Percentiles rank a stretch among this genome's conserved stretches.
Evolutionary conservation across 2,888 invertebrate genomes (phyloP).

Genomic region (Cybosia mesomella): DNA sequence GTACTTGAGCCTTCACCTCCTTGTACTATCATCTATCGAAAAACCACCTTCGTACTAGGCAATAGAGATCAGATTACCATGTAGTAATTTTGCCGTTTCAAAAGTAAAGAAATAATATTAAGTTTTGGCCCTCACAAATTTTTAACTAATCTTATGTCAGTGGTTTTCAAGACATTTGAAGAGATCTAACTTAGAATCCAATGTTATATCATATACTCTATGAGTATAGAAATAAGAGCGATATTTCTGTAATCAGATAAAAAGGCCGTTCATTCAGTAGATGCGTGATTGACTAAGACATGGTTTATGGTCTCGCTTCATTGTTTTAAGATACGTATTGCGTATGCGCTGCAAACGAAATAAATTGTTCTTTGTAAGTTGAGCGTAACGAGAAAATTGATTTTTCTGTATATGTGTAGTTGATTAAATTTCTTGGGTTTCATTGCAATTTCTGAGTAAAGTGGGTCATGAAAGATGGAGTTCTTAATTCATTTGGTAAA

Average conservation of each 20-base stretch:
- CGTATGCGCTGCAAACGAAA: constrained; percentile 16
- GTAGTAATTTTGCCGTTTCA: constrained; percentile 27
- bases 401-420: constrained; percentile 39
- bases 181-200: not conserved
- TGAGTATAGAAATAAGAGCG: fast-evolving
- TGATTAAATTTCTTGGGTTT: constrained; percentile 20
- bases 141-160: not conserved
- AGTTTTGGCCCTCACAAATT: constrained; percentile 5
- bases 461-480: constrained; percentile 10
- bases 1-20: constrained; percentile 69
- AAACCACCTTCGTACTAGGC: constrained; percentile 12
- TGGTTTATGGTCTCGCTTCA: constrained; percentile 46
- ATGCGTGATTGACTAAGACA: constrained; percentile 50
- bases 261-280: constrained; percentile 39
- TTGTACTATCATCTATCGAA: constrained; percentile 37
- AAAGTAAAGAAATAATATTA: constrained; percentile 27
- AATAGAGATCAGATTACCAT: constrained; percentile 31
- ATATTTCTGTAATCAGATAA: constrained; percentile 18
- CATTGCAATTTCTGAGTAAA: constrained; percentile 13
- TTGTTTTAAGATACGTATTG: constrained; percentile 41
- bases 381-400: constrained; percentile 29
- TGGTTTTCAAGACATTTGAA: not conserved
- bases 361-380: constrained; percentile 9
- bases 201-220: constrained; percentile 13
- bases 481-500: not conserved